Conservation (phyloP, 2,888 invertebrate genomes). For the Xestia xanthographa region DNA sequence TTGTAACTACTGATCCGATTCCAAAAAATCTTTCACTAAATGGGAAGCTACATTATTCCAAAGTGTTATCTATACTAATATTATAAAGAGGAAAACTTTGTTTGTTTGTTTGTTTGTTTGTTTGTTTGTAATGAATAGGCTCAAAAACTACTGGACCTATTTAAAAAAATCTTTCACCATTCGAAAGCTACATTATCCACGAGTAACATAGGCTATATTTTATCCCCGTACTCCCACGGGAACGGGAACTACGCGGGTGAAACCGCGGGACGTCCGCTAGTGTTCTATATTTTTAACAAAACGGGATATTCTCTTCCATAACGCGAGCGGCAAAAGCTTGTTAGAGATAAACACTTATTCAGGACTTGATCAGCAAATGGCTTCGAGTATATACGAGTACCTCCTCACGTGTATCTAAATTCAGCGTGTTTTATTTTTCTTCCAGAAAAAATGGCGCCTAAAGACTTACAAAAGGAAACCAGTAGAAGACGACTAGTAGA, state of each 20-base stretch:
- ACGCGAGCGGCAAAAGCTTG: background rate
- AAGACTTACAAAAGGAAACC: conserved; percentile 74
- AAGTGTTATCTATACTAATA: no score
- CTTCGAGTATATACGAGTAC: background rate
- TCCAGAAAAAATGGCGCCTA: conserved; percentile 82
- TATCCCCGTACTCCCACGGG: no score
- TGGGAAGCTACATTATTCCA: background rate
- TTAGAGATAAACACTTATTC: no score
- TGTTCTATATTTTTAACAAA: background rate
- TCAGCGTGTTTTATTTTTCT: conserved; percentile 25
- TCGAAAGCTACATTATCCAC: no score
- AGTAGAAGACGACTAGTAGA: conserved; percentile 71
- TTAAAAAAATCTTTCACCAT: no score
- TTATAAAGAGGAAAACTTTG: no score
- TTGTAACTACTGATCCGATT: background rate
- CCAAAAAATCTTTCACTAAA: background rate
- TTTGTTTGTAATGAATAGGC: no score
- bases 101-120: no score
- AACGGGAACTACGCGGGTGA: no score
- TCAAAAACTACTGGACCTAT: no score
- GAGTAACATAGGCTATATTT: no score
- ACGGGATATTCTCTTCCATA: background rate
- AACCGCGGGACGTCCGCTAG: no score
- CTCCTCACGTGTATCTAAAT: background rate
- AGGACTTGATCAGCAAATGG: background rate